A percentile compares a stretch with the other conserved stretches of the same genome.
Evolutionary conservation across 2,797 vertebrate species (phyloP).

Genomic region (Delichon dasypus): DNA sequence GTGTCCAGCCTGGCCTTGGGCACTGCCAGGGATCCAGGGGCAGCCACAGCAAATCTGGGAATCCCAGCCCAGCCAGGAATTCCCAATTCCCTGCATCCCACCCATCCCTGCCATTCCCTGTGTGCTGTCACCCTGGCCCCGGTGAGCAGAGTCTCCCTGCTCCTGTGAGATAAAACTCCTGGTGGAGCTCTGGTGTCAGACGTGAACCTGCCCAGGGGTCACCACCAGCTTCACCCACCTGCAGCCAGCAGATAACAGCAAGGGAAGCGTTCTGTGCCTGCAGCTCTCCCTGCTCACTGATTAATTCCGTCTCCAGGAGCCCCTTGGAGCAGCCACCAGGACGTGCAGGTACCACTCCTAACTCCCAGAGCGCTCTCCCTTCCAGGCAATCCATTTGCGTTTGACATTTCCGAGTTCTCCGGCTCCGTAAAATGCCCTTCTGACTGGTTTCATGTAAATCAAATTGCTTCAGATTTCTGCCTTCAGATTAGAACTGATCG

Average conservation of each 20-base stretch:
- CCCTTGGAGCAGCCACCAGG: not conserved
- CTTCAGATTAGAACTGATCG: not conserved
- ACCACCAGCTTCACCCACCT: not conserved
- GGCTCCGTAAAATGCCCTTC: conserved; percentile 8
- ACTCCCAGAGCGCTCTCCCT: not conserved
- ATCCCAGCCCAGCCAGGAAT: not conserved
- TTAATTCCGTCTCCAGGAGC: not conserved
- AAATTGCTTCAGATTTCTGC: conserved; percentile 22
- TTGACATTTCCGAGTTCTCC: not conserved
- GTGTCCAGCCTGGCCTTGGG: not conserved
- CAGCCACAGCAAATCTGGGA: not conserved
- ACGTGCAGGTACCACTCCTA: fast-evolving
- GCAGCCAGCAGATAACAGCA: not conserved
- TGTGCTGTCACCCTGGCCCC: not conserved
- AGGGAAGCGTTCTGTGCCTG: not conserved
- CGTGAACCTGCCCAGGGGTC: not conserved
- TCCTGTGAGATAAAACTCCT: too few species aligned
- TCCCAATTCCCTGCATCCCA: not conserved
- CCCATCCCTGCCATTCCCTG: not conserved
- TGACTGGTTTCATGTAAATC: conserved; percentile 16
- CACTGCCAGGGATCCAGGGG: not conserved
- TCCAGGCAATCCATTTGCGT: not conserved
- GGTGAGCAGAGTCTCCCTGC: not conserved
- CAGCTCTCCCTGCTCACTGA: not conserved
- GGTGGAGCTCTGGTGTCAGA: fast-evolving